Evolutionary conservation across 2,888 invertebrate species (phyloP), one percentile per base, ranked within the genome.

Genomic region (Junonia oenone): DNA sequence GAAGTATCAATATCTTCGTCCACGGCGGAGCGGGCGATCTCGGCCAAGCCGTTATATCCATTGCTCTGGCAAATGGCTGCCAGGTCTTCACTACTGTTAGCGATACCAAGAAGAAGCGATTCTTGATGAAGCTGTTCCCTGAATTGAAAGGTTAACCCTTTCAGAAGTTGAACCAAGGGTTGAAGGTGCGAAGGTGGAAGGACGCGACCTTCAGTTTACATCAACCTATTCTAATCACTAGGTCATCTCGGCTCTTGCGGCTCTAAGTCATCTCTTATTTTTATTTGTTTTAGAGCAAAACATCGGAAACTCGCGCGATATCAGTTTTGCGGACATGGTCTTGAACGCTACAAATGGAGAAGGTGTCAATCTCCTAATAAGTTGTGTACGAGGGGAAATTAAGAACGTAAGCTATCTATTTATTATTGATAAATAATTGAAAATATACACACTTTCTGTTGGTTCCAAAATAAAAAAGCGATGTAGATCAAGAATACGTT

Each of bases 1-100:
- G 2, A 55, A 47, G 65, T 0, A 63, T 58, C 55, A 62, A 31
- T 0, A 47, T 82, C 0, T 58, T 83, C 0, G 71, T 87, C 0
- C 81, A 83, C 38, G 81, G 82, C 1, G 85, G 78, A 0, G 61
- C 80, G 0, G 84, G 84, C 0, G 83, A 79, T 0, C 49, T 85
- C 2, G 85, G 83, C 0, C 85, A 85, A 61, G 85, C 86, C 0
- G 58, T 69, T 0, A 79, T 84, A 19, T 64, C 75, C 0, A 65
- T 85, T 0, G 75, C 78, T 0, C 63, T 86, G 4, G 76, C 76
- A 0, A 51, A 63, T 9, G 68, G 67, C 2, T 81, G 76, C 50
- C 54, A 69, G 47, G 78, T 83, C 0, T 83, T 80, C 49, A 68
- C 80, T 0, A 83, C 84, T 0, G 84, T 88, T 15, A 73, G 78